Evolutionary conservation across 2,113 vertebrate species (phyloP).

Genomic region (Arenaria interpres): DNA sequence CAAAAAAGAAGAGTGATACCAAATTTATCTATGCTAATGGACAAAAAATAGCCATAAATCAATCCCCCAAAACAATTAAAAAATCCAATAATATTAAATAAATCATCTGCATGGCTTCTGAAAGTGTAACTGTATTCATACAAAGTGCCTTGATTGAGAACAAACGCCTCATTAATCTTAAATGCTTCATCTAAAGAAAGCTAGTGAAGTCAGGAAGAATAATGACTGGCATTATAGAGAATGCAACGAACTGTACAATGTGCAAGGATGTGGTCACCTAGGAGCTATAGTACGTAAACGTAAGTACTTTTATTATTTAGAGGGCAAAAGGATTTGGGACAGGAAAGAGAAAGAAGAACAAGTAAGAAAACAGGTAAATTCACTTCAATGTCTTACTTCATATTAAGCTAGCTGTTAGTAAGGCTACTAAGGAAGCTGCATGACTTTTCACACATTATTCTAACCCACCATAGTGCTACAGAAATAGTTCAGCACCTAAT

Average conservation of each 20-base stretch:
- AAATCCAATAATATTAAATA: conserved; percentile 17
- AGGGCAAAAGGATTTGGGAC: background rate
- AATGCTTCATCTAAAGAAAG: conserved; percentile 42
- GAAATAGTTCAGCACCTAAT: background rate
- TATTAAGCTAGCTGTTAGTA: background rate
- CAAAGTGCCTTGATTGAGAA: conserved; percentile 70
- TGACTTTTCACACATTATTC: background rate
- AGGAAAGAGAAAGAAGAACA: background rate
- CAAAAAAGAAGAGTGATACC: background rate
- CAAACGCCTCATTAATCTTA: conserved; percentile 72
- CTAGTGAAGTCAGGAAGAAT: conserved; percentile 70
- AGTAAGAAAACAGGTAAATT: background rate
- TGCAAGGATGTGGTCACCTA: background rate
- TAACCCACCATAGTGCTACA: background rate
- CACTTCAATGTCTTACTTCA: background rate
- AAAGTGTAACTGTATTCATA: conserved; percentile 61
- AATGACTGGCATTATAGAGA: conserved; percentile 68
- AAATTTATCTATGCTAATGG: background rate
- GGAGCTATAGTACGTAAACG: background rate
- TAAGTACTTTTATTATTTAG: background rate
- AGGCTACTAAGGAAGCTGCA: background rate
- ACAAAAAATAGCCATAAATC: background rate
- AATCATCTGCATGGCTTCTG: conserved; percentile 40
- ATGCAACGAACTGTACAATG: background rate
- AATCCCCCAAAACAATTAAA: background rate